A percentile compares a stretch with the other conserved stretches of the same genome.
These are phyloP conservation scores for Apamea epomidion DNA, from an alignment of 2,888 invertebrate genomes.

Conservation along the genomic window DNA sequence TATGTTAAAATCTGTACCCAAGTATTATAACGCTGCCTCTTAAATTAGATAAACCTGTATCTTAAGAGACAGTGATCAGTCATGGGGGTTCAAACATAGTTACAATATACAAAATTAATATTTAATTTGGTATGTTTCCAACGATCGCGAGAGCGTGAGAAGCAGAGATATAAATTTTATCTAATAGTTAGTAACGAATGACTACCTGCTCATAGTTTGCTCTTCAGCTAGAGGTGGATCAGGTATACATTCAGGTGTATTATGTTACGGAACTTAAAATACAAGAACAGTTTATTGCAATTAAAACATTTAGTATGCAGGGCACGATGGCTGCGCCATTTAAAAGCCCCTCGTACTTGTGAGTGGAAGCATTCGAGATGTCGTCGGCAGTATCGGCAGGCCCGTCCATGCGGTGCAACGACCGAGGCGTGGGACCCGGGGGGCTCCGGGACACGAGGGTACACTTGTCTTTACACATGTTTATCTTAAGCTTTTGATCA, in stretches of 20 bases:
- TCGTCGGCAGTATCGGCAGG: constrained; percentile 1
- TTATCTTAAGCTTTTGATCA: not conserved
- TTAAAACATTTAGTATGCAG: constrained; percentile 37
- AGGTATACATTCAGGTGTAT: too few relatives aligned
- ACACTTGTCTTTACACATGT: not conserved
- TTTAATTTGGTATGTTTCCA: not conserved
- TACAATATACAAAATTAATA: not conserved
- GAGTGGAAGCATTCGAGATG: constrained; percentile 1
- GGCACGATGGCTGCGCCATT: constrained; percentile 14
- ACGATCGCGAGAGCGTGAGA: not conserved
- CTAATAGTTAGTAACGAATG: not conserved
- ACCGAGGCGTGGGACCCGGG: not conserved
- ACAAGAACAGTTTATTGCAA: constrained; percentile 27
- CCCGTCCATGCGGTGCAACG: too few relatives aligned
- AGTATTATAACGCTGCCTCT: too few relatives aligned
- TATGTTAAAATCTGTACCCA: too few relatives aligned
- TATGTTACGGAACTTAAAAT: constrained; percentile 2
- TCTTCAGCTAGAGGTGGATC: not conserved
- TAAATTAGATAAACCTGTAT: too few relatives aligned
- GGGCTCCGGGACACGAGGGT: not conserved
- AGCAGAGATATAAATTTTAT: not conserved
- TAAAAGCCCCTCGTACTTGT: constrained; percentile 15
- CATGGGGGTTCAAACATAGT: too few relatives aligned
- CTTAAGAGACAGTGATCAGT: too few relatives aligned
- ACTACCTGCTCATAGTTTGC: not conserved